phyloP scores from a whole-genome alignment of 2,888 invertebrate genomes.

The Nephrotoma guestfalica region DNA sequence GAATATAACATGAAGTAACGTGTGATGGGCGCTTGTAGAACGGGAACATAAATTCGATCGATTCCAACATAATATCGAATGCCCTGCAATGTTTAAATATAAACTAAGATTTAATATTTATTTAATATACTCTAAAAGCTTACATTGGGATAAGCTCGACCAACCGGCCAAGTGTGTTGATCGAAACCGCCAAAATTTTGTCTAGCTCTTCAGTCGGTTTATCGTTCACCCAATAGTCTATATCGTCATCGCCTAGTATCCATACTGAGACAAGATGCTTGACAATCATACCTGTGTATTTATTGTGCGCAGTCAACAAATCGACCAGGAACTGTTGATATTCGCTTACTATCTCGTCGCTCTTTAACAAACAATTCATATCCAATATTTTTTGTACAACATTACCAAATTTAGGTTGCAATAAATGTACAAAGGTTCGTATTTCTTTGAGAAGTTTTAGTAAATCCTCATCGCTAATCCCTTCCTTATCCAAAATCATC shows the following conservation, averaged over 20 bases:
- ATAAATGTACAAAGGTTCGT: constrained; percentile 39
- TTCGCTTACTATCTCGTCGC: constrained; percentile 33
- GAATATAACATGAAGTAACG: constrained; percentile 57
- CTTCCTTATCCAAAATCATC: constrained; percentile 19
- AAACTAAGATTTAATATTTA: constrained; percentile 32
- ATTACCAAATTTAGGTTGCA: constrained; percentile 39
- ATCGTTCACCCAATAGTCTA: constrained; percentile 43
- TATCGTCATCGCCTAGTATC: constrained; percentile 35
- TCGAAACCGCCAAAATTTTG: constrained; percentile 42
- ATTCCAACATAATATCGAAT: constrained; percentile 49
- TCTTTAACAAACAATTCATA: constrained; percentile 21
- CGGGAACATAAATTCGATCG: constrained; percentile 53
- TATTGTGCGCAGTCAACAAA: constrained; percentile 51
- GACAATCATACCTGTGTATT: constrained; percentile 45
- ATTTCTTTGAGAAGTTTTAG: constrained; percentile 39
- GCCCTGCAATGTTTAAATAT: constrained; percentile 23
- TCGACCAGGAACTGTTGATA: constrained; percentile 51
- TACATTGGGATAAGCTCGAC: constrained; percentile 37
- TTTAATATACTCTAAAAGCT: background rate
- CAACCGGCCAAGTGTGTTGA: constrained; percentile 44
- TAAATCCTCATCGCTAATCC: constrained; percentile 37
- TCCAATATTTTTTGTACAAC: constrained; percentile 45
- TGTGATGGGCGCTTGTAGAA: constrained; percentile 55
- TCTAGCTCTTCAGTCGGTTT: constrained; percentile 39
- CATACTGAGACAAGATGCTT: constrained; percentile 45